Conservation (phyloP, 2,888 invertebrate species). For the Panorpa germanica region DNA sequence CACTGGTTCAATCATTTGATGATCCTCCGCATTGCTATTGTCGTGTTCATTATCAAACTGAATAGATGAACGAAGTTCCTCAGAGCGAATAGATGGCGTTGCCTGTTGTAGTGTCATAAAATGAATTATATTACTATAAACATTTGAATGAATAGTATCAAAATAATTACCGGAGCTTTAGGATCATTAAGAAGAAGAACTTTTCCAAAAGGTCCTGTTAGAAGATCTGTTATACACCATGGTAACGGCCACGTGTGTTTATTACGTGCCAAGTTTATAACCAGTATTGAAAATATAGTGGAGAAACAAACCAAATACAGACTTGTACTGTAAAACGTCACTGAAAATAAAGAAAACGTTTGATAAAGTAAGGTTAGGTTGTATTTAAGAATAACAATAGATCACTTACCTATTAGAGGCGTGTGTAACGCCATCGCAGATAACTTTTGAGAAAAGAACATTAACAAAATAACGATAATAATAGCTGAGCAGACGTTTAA, state of each 20-base stretch:
- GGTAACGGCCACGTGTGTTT: constrained; percentile 26
- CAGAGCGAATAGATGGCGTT: too few species aligned
- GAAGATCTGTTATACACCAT: constrained; percentile 19
- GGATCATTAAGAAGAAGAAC: too few species aligned
- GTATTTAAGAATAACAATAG: too few species aligned
- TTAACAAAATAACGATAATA: constrained; percentile 36
- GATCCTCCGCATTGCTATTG: too few species aligned
- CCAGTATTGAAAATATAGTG: constrained; percentile 29
- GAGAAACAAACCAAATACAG: constrained; percentile 29
- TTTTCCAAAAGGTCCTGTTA: constrained; percentile 17
- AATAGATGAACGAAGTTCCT: too few species aligned
- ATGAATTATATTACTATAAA: too few species aligned
- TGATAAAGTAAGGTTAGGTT: too few species aligned
- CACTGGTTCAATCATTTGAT: constrained; percentile 12
- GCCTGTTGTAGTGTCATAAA: too few species aligned
- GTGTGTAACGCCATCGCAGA: constrained; percentile 26
- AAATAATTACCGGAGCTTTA: too few species aligned
- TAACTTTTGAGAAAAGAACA: constrained; percentile 38
- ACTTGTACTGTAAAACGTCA: constrained; percentile 32
- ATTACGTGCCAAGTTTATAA: constrained; percentile 29
- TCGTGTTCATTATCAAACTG: too few species aligned
- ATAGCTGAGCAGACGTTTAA: constrained; percentile 37
- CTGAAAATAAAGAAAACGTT: too few species aligned
- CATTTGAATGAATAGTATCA: too few species aligned
- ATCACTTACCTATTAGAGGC: constrained; percentile 24